Percentiles rank a stretch among this genome's conserved stretches.
Conservation (phyloP, 2,888 invertebrate species). For the Empis livida region DNA sequence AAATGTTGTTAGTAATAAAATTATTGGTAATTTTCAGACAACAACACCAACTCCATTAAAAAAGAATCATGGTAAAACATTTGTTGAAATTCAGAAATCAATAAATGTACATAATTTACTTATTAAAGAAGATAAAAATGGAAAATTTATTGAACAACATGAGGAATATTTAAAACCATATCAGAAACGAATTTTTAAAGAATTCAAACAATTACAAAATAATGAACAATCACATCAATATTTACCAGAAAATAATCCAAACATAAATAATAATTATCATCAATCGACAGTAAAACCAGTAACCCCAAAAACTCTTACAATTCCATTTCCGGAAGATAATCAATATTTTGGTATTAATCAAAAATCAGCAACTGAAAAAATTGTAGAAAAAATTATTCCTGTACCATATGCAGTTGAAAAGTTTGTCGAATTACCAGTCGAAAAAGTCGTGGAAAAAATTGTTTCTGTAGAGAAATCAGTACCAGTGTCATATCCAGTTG, state of each 20-base stretch:
- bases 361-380: slow-evolving; percentile 30
- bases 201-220: too few species aligned
- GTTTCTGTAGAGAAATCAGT: not conserved
- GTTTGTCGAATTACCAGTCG: slow-evolving; percentile 24
- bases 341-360: slow-evolving; percentile 36
- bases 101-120: slow-evolving; percentile 36
- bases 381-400: slow-evolving; percentile 15
- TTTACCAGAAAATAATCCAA: too few species aligned
- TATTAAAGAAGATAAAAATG: slow-evolving; percentile 29
- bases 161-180: slow-evolving; percentile 21
- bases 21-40: not conserved
- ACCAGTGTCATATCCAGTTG: slow-evolving; percentile 23
- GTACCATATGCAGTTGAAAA: slow-evolving; percentile 26
- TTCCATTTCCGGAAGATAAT: slow-evolving; percentile 28
- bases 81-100: slow-evolving; percentile 53
- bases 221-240: too few species aligned
- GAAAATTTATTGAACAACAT: slow-evolving; percentile 26
- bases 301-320: slow-evolving; percentile 31
- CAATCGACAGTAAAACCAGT: not conserved
- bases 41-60: not conserved
- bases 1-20: not conserved
- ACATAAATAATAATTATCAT: too few species aligned
- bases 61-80: slow-evolving; percentile 32
- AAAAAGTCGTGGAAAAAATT: slow-evolving; percentile 17
- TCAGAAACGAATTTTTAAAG: not conserved